These are phyloP conservation scores for Pentamera pediparva DNA, from an alignment of 53 echinoderm and acorn worm genomes.

Conservation along the genomic window DNA sequence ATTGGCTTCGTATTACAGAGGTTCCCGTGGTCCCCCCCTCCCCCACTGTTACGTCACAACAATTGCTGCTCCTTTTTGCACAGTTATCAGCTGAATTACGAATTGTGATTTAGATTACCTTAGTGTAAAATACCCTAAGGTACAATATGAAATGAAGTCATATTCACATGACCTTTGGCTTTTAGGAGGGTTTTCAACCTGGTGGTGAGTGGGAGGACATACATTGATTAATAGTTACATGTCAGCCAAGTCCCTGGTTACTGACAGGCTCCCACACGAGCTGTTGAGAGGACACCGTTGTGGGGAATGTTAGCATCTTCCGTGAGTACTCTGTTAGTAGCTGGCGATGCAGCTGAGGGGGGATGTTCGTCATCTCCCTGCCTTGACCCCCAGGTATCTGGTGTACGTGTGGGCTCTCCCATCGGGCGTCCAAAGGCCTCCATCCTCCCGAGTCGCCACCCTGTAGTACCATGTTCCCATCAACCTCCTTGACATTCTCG, in stretches of 20 bases:
- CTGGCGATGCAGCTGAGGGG: slow-evolving; percentile 9
- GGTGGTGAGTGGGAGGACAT: not conserved
- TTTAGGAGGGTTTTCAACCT: not conserved
- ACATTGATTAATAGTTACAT: not conserved
- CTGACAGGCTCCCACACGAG: slow-evolving; percentile 1
- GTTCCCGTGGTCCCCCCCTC: too few relatives aligned
- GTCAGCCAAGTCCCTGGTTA: slow-evolving; percentile 12
- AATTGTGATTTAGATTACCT: too few relatives aligned
- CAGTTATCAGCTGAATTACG: too few relatives aligned
- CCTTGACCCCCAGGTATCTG: not conserved
- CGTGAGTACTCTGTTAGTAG: not conserved
- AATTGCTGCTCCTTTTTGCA: too few relatives aligned
- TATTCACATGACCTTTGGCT: not conserved
- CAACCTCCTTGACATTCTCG: slow-evolving; percentile 1
- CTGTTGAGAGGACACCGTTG: slow-evolving; percentile 1
- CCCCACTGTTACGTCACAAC: too few relatives aligned
- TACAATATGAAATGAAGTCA: too few relatives aligned
- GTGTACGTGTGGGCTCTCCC: slow-evolving; percentile 7
- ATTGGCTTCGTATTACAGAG: too few relatives aligned
- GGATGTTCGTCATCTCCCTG: not conserved
- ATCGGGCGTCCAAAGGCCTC: slow-evolving; percentile 5
- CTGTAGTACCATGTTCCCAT: not conserved
- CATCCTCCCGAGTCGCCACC: not conserved
- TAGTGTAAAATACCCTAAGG: too few relatives aligned
- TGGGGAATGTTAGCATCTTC: slow-evolving; percentile 6